Evolutionary conservation across 2,797 vertebrate species (phyloP).

Genomic region (Acanthurus lineatus): DNA sequence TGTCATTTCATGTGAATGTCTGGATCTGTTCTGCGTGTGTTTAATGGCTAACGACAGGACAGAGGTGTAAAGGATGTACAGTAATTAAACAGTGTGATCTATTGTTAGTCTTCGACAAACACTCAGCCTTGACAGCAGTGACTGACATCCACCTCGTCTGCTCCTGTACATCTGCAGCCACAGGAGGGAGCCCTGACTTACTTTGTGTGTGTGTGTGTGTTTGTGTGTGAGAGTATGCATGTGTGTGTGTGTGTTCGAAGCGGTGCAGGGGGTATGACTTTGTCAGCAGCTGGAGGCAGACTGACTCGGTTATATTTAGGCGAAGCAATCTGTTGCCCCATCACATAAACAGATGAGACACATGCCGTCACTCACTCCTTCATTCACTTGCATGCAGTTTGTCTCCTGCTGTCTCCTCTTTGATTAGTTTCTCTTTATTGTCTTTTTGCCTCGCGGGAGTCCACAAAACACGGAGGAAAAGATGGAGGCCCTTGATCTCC

Average conservation of each 20-base stretch:
- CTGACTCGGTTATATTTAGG: conserved; percentile 41
- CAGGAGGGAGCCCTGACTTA: conserved; percentile 57
- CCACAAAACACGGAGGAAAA: conserved; percentile 1
- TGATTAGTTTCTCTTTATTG: conserved; percentile 15
- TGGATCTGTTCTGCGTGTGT: neutral
- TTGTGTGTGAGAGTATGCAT: conserved; percentile 28
- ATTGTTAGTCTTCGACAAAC: conserved; percentile 45
- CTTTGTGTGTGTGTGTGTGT: conserved; percentile 24
- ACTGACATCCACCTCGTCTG: neutral
- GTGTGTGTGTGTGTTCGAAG: conserved; percentile 13
- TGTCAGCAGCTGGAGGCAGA: conserved; percentile 45
- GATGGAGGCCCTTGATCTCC: neutral
- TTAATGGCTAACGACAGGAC: conserved; percentile 21
- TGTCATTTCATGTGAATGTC: neutral
- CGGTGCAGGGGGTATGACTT: conserved; percentile 33
- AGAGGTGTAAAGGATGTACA: conserved; percentile 16
- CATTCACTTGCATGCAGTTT: neutral
- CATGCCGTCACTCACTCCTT: conserved; percentile 9
- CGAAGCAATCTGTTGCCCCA: conserved; percentile 12
- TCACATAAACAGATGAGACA: conserved; percentile 33
- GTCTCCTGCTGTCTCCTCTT: conserved; percentile 20
- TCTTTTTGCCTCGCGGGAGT: conserved; percentile 7
- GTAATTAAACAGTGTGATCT: conserved; percentile 53
- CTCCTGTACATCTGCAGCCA: conserved; percentile 24
- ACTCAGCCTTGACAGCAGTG: conserved; percentile 34